Base-by-base conservation (phyloP, 2,113 vertebrate species). In the Serinus canaria region DNA sequence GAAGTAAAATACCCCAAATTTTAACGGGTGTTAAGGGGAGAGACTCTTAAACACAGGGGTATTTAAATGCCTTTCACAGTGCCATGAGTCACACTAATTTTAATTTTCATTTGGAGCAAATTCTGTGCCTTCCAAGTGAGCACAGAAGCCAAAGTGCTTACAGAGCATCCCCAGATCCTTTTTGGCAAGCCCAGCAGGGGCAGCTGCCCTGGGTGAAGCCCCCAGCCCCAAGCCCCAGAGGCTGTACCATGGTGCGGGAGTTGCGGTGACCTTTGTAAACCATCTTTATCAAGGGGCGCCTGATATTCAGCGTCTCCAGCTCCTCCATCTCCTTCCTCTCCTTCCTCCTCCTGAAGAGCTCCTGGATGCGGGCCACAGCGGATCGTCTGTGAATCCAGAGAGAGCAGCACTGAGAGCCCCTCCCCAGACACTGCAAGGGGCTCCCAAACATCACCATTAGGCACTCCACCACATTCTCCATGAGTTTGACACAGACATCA, bases 201-300 rank as follows among this genome's bases (percentile, higher is more conserved):
- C 43, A 73, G 52, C 56, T n/a, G 12, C 13, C 7, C 20, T 20
- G 55, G 33, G 25, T 15, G 39, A 24, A 52, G 7, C 46, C 31
- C 31, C 31, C 5, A 15, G 49, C 49, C 66, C 64, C 17, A 16
- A 73, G 55, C 19, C 33, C 25, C 23, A 23, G 53, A 8, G 47
- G 23, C 12, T 30, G 69, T 98, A 99, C 99, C 99, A 99, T 99
- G 37, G 99, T 99, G 73, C 99, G 98, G 94, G 99, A 99, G 98
- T 99, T 99, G 66, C 99, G 99, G 93, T 99, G 99, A 62, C 99
- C 99, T 95, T 99, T 99, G 91, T 99, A 99, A 50, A 99, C 98
- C 98, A 99, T 99, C 98, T 99, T 99, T 49, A 99, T 98, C 3
- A 99, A 94, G 15, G 99, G 99, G 60, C 99, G 99, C 85, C 98